Conservation (phyloP, 2,113 vertebrate genomes). For the Toxostoma redivivum region DNA sequence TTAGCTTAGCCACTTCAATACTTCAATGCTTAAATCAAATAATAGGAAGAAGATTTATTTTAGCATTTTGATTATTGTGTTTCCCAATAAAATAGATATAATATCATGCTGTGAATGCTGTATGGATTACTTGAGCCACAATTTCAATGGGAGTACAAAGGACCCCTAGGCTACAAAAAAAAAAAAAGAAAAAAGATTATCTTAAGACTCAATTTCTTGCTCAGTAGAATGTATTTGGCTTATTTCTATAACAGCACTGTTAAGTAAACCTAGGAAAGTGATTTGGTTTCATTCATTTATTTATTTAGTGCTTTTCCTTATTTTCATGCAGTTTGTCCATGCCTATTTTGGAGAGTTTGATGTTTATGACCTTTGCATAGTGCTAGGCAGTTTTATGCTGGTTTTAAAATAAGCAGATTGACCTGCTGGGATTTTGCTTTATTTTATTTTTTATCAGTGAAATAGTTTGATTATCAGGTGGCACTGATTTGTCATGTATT, state of each 20-base stretch:
- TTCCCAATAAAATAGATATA: background rate
- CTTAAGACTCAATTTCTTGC: background rate
- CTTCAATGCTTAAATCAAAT: background rate
- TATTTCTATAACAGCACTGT: background rate
- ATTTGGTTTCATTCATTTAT: background rate
- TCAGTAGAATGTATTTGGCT: background rate
- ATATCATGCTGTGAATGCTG: background rate
- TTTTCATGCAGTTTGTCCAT: background rate
- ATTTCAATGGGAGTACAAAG: background rate
- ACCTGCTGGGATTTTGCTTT: background rate
- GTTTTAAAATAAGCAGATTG: background rate
- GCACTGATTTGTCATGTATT: background rate
- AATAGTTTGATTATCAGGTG: background rate
- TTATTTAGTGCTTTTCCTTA: background rate
- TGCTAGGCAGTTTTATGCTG: background rate
- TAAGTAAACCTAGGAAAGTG: background rate
- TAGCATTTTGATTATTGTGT: background rate
- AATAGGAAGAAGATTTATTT: constrained; percentile 13
- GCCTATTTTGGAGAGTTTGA: background rate
- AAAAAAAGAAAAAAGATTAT: background rate
- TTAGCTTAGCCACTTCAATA: background rate
- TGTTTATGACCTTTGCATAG: background rate
- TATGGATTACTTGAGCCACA: background rate
- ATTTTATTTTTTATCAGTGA: background rate
- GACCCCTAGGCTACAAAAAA: background rate